phyloP scores from a whole-genome alignment of 2,797 vertebrate genomes.

The Gadopsis bispinosus region DNA sequence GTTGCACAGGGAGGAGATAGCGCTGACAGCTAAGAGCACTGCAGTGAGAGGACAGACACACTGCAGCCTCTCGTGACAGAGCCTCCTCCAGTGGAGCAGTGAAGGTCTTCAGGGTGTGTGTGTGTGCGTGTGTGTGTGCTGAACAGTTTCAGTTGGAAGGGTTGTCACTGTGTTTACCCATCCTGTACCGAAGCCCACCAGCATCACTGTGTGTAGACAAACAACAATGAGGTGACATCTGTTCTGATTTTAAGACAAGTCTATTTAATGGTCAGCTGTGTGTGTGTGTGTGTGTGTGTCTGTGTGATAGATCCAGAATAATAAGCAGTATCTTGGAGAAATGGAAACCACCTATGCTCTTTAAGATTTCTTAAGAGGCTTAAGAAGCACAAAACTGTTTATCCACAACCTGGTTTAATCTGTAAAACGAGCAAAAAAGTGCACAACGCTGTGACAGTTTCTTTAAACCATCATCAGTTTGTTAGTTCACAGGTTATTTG shows the following conservation, averaged over 20 bases:
- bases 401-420: neutral
- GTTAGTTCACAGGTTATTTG: neutral
- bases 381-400: slow-evolving; percentile 3
- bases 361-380: neutral
- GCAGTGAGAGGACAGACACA: slow-evolving; percentile 53
- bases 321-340: slow-evolving; percentile 7
- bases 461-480: neutral
- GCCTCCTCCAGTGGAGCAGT: slow-evolving; percentile 48
- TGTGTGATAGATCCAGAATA: slow-evolving; percentile 9
- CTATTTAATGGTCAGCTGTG: slow-evolving; percentile 12
- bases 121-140: neutral
- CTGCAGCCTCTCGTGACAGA: slow-evolving; percentile 48
- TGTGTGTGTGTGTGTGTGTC: neutral
- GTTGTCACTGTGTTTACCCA: slow-evolving; percentile 56
- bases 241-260: slow-evolving; percentile 19
- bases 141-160: slow-evolving; percentile 42
- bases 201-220: slow-evolving; percentile 25
- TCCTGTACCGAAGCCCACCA: slow-evolving; percentile 38
- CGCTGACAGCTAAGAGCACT: slow-evolving; percentile 51
- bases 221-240: slow-evolving; percentile 34
- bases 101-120: slow-evolving; percentile 33
- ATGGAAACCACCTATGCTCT: slow-evolving; percentile 1
- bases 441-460: neutral
- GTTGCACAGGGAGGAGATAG: slow-evolving; percentile 27
- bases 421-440: neutral